Evolutionary conservation across 2,797 vertebrate species (phyloP).

Genomic region (Streptopelia turtur): DNA sequence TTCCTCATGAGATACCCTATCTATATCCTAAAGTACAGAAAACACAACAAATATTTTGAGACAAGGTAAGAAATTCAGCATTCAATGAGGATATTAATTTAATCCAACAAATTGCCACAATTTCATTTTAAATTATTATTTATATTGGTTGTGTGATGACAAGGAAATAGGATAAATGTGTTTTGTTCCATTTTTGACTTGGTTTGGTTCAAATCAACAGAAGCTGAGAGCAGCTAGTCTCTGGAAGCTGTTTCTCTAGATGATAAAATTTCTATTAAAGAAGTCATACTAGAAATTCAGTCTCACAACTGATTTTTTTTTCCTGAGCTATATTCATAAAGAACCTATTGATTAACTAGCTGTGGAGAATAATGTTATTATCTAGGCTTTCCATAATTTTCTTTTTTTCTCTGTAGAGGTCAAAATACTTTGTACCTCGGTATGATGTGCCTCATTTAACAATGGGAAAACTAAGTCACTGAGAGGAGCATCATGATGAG

Average conservation of each 20-base stretch:
- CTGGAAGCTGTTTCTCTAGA: background rate
- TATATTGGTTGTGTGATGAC: fast-evolving
- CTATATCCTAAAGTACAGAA: background rate
- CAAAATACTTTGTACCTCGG: background rate
- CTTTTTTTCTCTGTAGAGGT: background rate
- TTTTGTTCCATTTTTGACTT: background rate
- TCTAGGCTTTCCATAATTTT: background rate
- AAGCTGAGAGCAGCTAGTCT: background rate
- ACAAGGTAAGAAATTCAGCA: background rate
- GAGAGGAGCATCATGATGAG: background rate
- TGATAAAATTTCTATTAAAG: background rate
- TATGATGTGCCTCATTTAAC: background rate
- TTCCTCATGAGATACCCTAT: background rate
- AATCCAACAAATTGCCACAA: background rate
- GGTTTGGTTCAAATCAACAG: background rate
- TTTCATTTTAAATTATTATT: background rate
- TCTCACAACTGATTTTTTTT: background rate
- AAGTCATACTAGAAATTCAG: background rate
- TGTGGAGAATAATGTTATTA: background rate
- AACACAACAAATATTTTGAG: background rate
- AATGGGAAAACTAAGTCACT: background rate
- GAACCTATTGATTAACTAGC: background rate
- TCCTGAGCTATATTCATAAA: background rate
- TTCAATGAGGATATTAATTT: background rate
- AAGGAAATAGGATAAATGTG: background rate